phyloP scores from a whole-genome alignment of 2,888 invertebrate species.

The Pseudococcus longispinus region DNA sequence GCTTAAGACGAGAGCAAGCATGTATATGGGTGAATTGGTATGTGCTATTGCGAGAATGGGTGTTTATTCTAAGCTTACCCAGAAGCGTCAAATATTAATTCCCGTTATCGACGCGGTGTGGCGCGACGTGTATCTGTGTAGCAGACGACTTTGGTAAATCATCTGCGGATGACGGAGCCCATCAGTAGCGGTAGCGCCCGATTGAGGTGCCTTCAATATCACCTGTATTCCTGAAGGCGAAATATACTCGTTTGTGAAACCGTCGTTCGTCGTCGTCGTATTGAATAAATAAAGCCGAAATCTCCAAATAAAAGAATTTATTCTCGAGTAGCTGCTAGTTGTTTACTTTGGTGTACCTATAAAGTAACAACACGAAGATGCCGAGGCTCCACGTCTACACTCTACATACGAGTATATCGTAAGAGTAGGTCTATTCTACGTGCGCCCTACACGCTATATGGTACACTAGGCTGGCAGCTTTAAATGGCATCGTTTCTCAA shows the following conservation, averaged over 20 bases:
- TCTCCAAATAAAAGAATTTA: constrained; percentile 54
- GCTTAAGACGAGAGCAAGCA: background rate
- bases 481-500: constrained; percentile 9
- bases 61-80: constrained; percentile 45
- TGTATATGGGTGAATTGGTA: constrained; percentile 4
- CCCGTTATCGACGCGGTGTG: background rate
- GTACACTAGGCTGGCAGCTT: background rate
- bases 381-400: background rate
- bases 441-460: background rate
- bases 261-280: background rate
- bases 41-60: background rate
- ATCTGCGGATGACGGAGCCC: constrained; percentile 45
- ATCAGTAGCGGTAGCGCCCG: constrained; percentile 38
- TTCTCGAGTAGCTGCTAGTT: constrained; percentile 54
- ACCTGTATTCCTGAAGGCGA: constrained; percentile 53
- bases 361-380: constrained; percentile 22
- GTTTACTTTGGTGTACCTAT: constrained; percentile 45
- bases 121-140: background rate
- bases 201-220: constrained; percentile 47
- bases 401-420: too few species aligned
- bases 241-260: constrained; percentile 40
- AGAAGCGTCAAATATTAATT: constrained; percentile 48
- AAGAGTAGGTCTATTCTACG: too few species aligned
- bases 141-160: constrained; percentile 27
- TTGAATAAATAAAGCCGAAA: constrained; percentile 51